A percentile compares a stretch with the other conserved stretches of the same genome.
Conservation (phyloP, 2,888 invertebrate genomes). For the Halictus quadricinctus region DNA sequence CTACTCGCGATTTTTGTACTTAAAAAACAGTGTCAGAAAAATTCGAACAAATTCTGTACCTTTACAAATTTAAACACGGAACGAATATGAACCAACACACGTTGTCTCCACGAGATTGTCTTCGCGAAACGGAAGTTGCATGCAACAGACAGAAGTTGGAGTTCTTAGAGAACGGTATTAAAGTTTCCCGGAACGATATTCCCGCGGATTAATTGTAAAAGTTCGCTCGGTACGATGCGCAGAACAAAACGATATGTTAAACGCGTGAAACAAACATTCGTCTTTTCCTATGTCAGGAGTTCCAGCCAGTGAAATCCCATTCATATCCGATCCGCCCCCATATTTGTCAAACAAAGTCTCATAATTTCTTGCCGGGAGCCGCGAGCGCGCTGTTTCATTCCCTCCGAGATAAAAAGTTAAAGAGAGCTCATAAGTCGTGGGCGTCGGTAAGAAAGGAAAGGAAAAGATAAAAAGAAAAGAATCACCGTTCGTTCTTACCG, state of each 20-base stretch:
- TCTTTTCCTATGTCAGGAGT: background rate
- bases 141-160: background rate
- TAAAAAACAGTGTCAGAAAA: background rate
- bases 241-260: background rate
- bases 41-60: background rate
- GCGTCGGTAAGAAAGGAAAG: slow-evolving; percentile 10
- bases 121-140: too few species aligned
- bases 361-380: slow-evolving; percentile 43
- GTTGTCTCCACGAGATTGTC: background rate
- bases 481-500: slow-evolving; percentile 51
- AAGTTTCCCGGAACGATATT: background rate
- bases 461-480: slow-evolving; percentile 27
- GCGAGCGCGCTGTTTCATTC: slow-evolving; percentile 9
- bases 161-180: background rate
- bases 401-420: slow-evolving; percentile 6
- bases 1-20: too few species aligned
- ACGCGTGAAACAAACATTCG: background rate
- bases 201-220: background rate
- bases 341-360: slow-evolving; percentile 54
- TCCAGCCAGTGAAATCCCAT: background rate
- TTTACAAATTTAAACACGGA: too few species aligned
- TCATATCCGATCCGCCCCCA: slow-evolving; percentile 26
- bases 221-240: background rate
- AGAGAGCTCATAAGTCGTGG: slow-evolving; percentile 1
- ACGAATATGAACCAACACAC: too few species aligned